These are phyloP conservation scores for Pseudococcus viburni DNA, from an alignment of 2,888 invertebrate genomes.

Conservation along the genomic window DNA sequence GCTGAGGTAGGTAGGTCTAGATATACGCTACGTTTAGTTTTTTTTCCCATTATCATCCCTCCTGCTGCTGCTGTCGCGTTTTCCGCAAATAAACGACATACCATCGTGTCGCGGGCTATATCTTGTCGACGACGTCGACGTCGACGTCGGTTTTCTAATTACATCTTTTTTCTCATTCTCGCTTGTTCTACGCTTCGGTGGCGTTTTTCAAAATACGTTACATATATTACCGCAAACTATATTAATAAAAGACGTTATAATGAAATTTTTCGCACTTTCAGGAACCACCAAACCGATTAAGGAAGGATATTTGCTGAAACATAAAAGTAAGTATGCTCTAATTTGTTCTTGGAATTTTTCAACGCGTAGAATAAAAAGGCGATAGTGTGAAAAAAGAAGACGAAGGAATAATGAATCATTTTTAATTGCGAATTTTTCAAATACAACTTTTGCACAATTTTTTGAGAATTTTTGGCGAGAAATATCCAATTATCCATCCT, in stretches of 20 bases:
- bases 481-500: too few species aligned
- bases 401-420: too few species aligned
- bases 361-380: background rate
- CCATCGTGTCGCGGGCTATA: background rate
- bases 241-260: constrained; percentile 2
- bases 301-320: constrained; percentile 82
- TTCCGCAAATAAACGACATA: constrained; percentile 25
- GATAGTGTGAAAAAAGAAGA: too few species aligned
- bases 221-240: background rate
- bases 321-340: constrained; percentile 81
- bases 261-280: constrained; percentile 69
- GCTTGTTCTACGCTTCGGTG: background rate
- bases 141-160: constrained; percentile 24
- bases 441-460: too few species aligned
- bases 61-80: constrained; percentile 3
- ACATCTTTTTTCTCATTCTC: background rate
- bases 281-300: constrained; percentile 79
- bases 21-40: background rate
- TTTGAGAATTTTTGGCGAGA: too few species aligned
- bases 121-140: background rate
- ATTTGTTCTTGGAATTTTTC: background rate
- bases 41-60: constrained; percentile 10
- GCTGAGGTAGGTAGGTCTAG: background rate
- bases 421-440: too few species aligned
- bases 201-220: too few species aligned